Conservation (phyloP, 2,797 vertebrate species). For the Remorina albescens region DNA sequence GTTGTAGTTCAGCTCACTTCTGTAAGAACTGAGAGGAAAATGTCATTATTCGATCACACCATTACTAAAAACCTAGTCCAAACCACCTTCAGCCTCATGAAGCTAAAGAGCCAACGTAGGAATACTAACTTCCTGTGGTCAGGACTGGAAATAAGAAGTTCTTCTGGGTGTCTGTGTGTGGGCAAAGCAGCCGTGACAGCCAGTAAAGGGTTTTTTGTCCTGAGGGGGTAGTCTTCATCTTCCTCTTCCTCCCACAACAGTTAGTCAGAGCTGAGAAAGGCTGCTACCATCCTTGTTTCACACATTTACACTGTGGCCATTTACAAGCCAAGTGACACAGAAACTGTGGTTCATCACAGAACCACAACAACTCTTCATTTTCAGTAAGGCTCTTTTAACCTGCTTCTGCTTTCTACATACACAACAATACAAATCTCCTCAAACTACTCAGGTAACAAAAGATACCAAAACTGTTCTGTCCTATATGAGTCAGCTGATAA, state of each 20-base stretch:
- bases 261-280: slow-evolving; percentile 27
- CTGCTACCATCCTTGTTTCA: slow-evolving; percentile 1
- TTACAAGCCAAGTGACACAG: not conserved
- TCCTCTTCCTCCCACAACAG: slow-evolving; percentile 13
- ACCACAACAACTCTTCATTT: not conserved
- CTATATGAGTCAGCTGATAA: not conserved
- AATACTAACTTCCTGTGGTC: not conserved
- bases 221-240: slow-evolving; percentile 27
- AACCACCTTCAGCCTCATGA: not conserved
- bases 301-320: slow-evolving; percentile 5
- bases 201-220: slow-evolving; percentile 12
- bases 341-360: not conserved
- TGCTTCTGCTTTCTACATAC: not conserved
- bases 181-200: slow-evolving; percentile 25
- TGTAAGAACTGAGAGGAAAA: not conserved
- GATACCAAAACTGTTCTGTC: not conserved
- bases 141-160: not conserved
- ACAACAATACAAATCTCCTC: not conserved
- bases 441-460: not conserved
- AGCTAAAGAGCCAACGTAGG: not conserved
- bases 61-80: not conserved
- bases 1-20: not conserved
- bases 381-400: not conserved
- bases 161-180: not conserved
- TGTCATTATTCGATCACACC: not conserved